These are phyloP conservation scores for Trichacis sp. DNA, from an alignment of 2,888 invertebrate species.

Conservation along the genomic window DNA sequence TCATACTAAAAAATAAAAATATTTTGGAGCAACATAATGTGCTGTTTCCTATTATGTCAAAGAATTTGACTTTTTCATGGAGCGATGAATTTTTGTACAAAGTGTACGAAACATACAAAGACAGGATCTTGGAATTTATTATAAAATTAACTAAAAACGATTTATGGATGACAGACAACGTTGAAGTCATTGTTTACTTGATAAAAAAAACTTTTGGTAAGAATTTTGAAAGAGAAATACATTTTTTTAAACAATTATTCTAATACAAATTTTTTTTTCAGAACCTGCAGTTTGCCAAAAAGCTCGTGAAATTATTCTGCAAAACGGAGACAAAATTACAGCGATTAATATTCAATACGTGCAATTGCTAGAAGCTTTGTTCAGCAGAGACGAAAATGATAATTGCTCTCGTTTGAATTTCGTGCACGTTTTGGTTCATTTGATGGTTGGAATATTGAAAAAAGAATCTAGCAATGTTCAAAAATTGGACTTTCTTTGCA, in stretches of 20 bases:
- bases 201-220: conserved; percentile 67
- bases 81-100: conserved; percentile 70
- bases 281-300: conserved; percentile 50
- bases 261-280: conserved; percentile 25
- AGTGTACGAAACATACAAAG: conserved; percentile 74
- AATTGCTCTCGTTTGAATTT: conserved; percentile 50
- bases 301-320: conserved; percentile 52
- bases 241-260: background rate
- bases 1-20: conserved; percentile 51
- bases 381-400: conserved; percentile 44
- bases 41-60: conserved; percentile 73
- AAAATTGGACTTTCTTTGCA: conserved; percentile 54
- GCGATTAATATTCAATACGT: conserved; percentile 52
- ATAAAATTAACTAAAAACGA: conserved; percentile 42
- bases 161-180: conserved; percentile 69
- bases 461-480: conserved; percentile 54
- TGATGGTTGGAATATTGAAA: conserved; percentile 58
- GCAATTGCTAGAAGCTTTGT: conserved; percentile 53
- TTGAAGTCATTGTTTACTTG: conserved; percentile 73
- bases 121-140: conserved; percentile 73
- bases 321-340: conserved; percentile 60
- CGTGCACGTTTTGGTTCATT: conserved; percentile 55
- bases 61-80: conserved; percentile 66
- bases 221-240: conserved; percentile 16
- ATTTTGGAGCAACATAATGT: conserved; percentile 74